phyloP scores from a whole-genome alignment of 2,113 vertebrate genomes.

The Nothobranchius furzeri region DNA sequence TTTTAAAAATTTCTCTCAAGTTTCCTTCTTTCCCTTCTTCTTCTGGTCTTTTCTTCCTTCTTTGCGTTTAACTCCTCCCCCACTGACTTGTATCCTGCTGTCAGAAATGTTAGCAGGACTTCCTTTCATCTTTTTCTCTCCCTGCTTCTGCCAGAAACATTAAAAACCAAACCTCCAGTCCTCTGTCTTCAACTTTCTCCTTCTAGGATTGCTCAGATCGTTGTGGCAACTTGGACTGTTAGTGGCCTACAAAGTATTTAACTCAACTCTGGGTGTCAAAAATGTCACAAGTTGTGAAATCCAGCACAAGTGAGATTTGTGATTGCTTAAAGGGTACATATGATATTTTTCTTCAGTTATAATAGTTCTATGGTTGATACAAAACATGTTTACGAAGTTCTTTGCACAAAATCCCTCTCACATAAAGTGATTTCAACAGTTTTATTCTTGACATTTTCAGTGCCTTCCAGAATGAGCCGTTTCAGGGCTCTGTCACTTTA shows the following conservation, averaged over 20 bases:
- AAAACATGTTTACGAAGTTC: too few species aligned
- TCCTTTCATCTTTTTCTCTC: conserved; percentile 28
- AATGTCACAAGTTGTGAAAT: too few species aligned
- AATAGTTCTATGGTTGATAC: too few species aligned
- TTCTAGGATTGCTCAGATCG: too few species aligned
- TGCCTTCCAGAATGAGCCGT: too few species aligned
- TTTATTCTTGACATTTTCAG: too few species aligned
- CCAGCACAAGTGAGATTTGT: too few species aligned
- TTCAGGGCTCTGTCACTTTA: too few species aligned
- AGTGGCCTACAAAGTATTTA: not conserved
- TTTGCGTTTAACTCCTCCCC: conserved; percentile 12
- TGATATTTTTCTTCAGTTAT: too few species aligned
- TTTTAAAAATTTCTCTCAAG: conserved; percentile 6
- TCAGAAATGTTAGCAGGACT: conserved; percentile 22
- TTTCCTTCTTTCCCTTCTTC: conserved; percentile 7
- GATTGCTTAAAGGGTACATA: too few species aligned
- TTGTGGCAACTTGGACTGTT: not conserved
- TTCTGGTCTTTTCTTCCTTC: not conserved
- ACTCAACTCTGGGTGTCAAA: not conserved
- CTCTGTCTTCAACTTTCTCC: not conserved
- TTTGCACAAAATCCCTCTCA: too few species aligned
- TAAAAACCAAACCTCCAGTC: conserved; percentile 3
- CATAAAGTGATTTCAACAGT: too few species aligned
- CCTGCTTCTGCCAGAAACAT: conserved; percentile 43
- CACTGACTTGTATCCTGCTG: conserved; percentile 3